A percentile compares a stretch with the other conserved stretches of the same genome.
Evolutionary conservation across 2,113 vertebrate genomes (phyloP).

Genomic region (Gambusia affinis): DNA sequence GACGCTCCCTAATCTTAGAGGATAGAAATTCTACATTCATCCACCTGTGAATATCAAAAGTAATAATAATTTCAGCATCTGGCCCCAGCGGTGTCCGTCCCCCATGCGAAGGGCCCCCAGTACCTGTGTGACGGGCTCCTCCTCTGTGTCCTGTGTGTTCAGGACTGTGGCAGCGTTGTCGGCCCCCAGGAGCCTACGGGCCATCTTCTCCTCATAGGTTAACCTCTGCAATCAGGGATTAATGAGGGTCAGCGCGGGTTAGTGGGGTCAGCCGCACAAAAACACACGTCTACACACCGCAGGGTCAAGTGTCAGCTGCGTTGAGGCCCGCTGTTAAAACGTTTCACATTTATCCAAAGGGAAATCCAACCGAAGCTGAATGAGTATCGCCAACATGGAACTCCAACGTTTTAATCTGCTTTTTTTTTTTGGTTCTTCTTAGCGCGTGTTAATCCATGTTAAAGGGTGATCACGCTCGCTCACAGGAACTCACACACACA

Average conservation of each 20-base stretch:
- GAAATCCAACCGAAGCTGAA: conserved; percentile 7
- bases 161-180: conserved; percentile 95
- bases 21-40: too few species aligned
- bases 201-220: conserved; percentile 99
- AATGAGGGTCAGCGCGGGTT: conserved; percentile 72
- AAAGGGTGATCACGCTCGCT: conserved; percentile 36
- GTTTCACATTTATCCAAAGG: not conserved
- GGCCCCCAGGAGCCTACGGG: conserved; percentile 93
- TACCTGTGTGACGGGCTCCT: conserved; percentile 89
- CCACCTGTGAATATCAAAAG: not conserved
- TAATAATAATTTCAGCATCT: not conserved
- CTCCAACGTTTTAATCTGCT: not conserved
- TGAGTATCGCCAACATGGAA: not conserved
- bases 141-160: conserved; percentile 89
- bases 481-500: conserved; percentile 49
- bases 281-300: conserved; percentile 47
- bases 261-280: conserved; percentile 68
- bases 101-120: not conserved
- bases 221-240: conserved; percentile 87
- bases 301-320: conserved; percentile 1
- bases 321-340: conserved; percentile 23
- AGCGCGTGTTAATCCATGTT: conserved; percentile 63
- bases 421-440: not conserved
- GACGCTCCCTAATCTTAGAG: too few species aligned
- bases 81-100: conserved; percentile 19